Percentiles rank a stretch among this genome's conserved stretches.
Conservation (phyloP, 1,140 invertebrate genomes). For the Drosophila murphyi region DNA sequence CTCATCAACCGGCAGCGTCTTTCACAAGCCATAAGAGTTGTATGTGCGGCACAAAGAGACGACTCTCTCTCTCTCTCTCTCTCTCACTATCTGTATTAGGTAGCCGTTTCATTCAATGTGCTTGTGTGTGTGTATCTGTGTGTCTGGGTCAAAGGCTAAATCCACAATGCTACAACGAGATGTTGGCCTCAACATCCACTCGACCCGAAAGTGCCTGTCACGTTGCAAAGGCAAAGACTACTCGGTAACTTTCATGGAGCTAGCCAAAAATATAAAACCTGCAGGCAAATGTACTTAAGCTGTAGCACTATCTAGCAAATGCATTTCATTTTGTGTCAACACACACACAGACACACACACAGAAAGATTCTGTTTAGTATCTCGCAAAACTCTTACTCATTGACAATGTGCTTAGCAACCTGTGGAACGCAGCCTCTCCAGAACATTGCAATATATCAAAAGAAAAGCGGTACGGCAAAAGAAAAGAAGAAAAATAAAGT, state of each 20-base stretch:
- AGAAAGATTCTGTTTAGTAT: neutral
- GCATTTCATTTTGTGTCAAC: slow-evolving; percentile 25
- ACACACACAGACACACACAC: neutral
- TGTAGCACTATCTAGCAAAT: slow-evolving; percentile 22
- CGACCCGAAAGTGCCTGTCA: slow-evolving; percentile 64
- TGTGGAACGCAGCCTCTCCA: slow-evolving; percentile 81
- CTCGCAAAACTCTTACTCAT: slow-evolving; percentile 8
- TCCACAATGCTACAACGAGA: slow-evolving; percentile 66
- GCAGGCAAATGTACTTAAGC: slow-evolving; percentile 11
- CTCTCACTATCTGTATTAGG: neutral
- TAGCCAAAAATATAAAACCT: slow-evolving; percentile 54
- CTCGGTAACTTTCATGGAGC: slow-evolving; percentile 43
- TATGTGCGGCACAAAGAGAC: slow-evolving; percentile 41
- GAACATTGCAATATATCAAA: slow-evolving; percentile 82
- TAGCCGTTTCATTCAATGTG: slow-evolving; percentile 55
- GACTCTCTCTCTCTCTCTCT: slow-evolving; percentile 13
- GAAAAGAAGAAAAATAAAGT: neutral
- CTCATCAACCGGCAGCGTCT: slow-evolving; percentile 74
- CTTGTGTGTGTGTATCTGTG: slow-evolving; percentile 8
- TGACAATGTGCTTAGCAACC: slow-evolving; percentile 62
- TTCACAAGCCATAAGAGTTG: slow-evolving; percentile 63
- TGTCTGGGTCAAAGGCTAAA: slow-evolving; percentile 68
- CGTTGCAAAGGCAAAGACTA: slow-evolving; percentile 55
- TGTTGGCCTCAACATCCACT: slow-evolving; percentile 57
- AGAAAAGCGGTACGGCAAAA: slow-evolving; percentile 79